Base-by-base conservation (phyloP, 2,797 vertebrate species). In the Falco naumanni region DNA sequence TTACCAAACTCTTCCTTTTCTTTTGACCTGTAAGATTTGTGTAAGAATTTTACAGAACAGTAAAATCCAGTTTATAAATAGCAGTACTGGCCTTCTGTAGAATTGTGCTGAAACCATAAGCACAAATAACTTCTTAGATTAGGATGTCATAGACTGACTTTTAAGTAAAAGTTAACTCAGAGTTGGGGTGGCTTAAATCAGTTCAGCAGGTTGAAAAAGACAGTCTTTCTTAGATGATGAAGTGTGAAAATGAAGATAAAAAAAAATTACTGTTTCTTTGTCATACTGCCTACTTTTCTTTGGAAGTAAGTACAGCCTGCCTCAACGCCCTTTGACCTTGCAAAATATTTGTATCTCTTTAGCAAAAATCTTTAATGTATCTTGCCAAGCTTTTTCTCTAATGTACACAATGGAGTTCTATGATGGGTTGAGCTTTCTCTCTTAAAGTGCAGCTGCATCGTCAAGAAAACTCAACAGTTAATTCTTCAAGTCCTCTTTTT, bases 401-500 rank as follows among this genome's bases (percentile, higher is more conserved):
- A 95, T 94, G 93, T 97, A 96, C 96, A 96, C 96, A 97, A 92
- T 92, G 89, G 91, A 93, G 68, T 95, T 91, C 87, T 86, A 13
- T 50, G 41, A 84, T 90, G 88, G 66, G 85, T 87, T 84, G 86
- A 96, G 91, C 77, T 91, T 96, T 92, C 87, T 91, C 84, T 81
- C 61, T 85, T 33, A 93, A 94, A 85, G 88, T 84, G 93, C 93
- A 94, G 94, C 94, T 95, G 87, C 71, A 68, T 96, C 93, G 78
- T 96, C 53, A 93, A 79, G 94, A 96, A 92, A 83, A 93, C 89
- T 93, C 94, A 94, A 89, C 97, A 97, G 94, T 97, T 95, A 94
- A 95, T 97, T 96, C 95, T 96, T 97, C 76, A 96, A 97, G 96
- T 95, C 94, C 66, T 93, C 90, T 97, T 96, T 96, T 97, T 97